These are phyloP conservation scores for Leucoma salicis DNA, from an alignment of 2,888 invertebrate species.

Conservation along the genomic window DNA sequence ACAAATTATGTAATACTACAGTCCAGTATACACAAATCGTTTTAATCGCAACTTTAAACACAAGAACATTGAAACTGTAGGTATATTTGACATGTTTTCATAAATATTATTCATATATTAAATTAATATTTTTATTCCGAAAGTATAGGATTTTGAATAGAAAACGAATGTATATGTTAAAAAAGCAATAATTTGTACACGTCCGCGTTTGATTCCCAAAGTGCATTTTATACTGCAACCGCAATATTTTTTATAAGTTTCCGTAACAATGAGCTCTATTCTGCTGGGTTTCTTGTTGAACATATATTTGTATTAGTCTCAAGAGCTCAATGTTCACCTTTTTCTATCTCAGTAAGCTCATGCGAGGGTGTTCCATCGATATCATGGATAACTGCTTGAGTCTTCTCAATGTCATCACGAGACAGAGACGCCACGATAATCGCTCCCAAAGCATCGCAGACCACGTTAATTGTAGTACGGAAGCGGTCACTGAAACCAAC, in stretches of 20 bases:
- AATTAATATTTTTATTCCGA: too few species aligned
- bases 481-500: conserved; percentile 87
- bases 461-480: conserved; percentile 95
- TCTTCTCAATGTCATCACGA: conserved; percentile 84
- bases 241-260: not conserved
- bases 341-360: conserved; percentile 85
- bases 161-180: too few species aligned
- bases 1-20: too few species aligned
- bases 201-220: too few species aligned
- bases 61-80: too few species aligned
- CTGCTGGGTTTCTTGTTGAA: not conserved
- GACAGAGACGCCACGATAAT: conserved; percentile 94
- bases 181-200: too few species aligned
- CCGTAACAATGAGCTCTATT: not conserved
- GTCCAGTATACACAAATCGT: too few species aligned
- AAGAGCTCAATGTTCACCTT: conserved; percentile 63
- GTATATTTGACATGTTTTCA: too few species aligned
- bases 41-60: too few species aligned
- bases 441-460: conserved; percentile 97
- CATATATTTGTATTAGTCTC: conserved; percentile 1
- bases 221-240: too few species aligned
- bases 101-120: too few species aligned
- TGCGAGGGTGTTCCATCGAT: conserved; percentile 80
- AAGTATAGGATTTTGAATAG: too few species aligned
- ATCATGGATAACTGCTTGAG: conserved; percentile 64